Conservation (phyloP, 92 coral and sea anemone species). For the Desmophyllum pertusum region DNA sequence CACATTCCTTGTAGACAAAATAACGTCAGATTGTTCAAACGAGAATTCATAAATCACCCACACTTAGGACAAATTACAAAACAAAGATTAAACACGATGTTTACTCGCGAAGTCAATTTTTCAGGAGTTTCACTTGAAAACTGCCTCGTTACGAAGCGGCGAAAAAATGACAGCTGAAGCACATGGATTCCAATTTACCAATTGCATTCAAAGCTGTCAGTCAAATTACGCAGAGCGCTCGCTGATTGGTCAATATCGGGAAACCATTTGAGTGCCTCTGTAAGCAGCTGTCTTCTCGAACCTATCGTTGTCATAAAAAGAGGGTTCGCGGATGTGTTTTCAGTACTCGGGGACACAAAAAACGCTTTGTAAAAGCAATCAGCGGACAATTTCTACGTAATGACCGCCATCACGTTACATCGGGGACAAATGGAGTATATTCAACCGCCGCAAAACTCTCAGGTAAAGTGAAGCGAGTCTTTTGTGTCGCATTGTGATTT, state of each 20-base stretch:
- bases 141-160: background rate
- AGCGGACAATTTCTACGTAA: constrained; percentile 45
- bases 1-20: background rate
- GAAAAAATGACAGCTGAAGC: constrained; percentile 56
- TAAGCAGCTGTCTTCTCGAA: constrained; percentile 92
- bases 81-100: constrained; percentile 2
- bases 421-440: constrained; percentile 81
- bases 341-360: constrained; percentile 47
- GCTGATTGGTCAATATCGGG: constrained; percentile 68
- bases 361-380: constrained; percentile 54
- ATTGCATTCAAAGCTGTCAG: constrained; percentile 64
- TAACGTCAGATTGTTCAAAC: background rate
- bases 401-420: constrained; percentile 84
- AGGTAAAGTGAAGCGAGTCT: constrained; percentile 58
- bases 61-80: background rate
- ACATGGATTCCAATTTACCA: constrained; percentile 73
- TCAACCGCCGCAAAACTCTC: constrained; percentile 83
- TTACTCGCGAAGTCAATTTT: constrained; percentile 15
- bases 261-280: constrained; percentile 78
- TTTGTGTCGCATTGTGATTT: constrained; percentile 64
- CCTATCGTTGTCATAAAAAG: constrained; percentile 84
- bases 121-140: background rate
- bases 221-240: constrained; percentile 50
- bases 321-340: constrained; percentile 69
- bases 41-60: background rate